Base-by-base conservation (phyloP, 2,888 invertebrate genomes). In the Drosophila demipolita region DNA sequence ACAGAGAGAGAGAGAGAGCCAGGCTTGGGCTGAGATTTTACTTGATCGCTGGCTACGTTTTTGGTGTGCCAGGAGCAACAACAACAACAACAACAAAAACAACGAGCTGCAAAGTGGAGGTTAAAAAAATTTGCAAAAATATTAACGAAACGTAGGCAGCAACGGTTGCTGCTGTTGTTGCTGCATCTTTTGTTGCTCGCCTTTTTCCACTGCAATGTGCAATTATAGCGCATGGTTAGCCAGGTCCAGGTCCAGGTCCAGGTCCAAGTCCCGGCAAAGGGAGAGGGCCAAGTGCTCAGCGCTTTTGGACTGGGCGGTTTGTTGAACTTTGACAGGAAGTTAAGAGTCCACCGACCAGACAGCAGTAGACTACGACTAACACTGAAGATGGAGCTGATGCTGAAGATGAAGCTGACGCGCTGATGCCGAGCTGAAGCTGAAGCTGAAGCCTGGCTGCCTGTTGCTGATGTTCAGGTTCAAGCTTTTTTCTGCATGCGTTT, bases 121-220 rank as follows among this genome's bases (percentile, higher is more conserved):
- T 86, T 88, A 88, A 83, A 88, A 85, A 85, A 85, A 85, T 85
- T 88, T 88, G 89, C 85, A 85, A 85, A 84, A 85, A 85, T 85
- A 85, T 85, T 85, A 89, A 89, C 85, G 89, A 87, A 89, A 85
- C 89, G 89, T 87, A 88, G 83, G 78, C 84, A 81, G 83, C 83
- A 80, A 77, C 80, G 65, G 78, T 64, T 61, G 76, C 74, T 68
- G 85, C 69, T 66, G 72, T 33, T 66, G 79, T 59, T 73, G 66
- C 15, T n/a, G 50, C 23, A 48, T 57, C 63, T 20, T 55, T 52
- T 79, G 81, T 68, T 85, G 84, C 81, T 84, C 89, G 89, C 84
- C 82, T 85, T 85, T 88, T 85, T 85, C 89, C 87, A 88, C 80
- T 85, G 86, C 86, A 87, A 83, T 80, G 82, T 78, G 84, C 84